These are phyloP conservation scores for Limanda limanda DNA, from an alignment of 2,113 vertebrate species.

Conservation along the genomic window DNA sequence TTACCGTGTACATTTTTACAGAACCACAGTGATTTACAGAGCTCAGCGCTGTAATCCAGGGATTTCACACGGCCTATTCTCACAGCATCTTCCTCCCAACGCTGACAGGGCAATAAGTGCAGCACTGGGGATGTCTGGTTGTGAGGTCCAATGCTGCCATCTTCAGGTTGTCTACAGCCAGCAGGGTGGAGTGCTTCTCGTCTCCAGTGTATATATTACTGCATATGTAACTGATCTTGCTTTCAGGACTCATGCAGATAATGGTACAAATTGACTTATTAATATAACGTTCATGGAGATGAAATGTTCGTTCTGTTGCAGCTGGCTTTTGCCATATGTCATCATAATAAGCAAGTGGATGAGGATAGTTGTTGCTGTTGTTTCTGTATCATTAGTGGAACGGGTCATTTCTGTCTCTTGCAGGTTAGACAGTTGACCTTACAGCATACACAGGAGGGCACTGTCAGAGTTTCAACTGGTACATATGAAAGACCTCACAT, in stretches of 20 bases:
- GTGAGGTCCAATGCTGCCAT: constrained; percentile 79
- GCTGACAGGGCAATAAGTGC: constrained; percentile 29
- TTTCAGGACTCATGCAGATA: constrained; percentile 12
- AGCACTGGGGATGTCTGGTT: not conserved
- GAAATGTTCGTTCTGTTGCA: not conserved
- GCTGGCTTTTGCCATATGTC: not conserved
- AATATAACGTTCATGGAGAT: constrained; percentile 18
- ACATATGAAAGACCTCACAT: not conserved
- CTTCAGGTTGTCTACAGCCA: constrained; percentile 64
- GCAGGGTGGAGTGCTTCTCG: not conserved
- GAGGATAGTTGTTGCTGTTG: not conserved
- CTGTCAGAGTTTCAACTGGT: not conserved
- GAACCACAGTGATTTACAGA: constrained; percentile 42
- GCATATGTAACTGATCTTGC: constrained; percentile 34
- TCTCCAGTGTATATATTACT: not conserved
- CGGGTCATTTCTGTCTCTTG: too few relatives aligned
- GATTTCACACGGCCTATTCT: constrained; percentile 47
- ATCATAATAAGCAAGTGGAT: not conserved
- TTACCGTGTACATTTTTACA: constrained; percentile 31
- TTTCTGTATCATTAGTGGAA: constrained; percentile 1
- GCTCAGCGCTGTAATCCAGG: constrained; percentile 35
- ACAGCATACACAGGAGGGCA: not conserved
- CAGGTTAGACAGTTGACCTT: not conserved
- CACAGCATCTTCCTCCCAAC: constrained; percentile 18
- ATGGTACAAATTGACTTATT: constrained; percentile 20